phyloP scores from a whole-genome alignment of 2,888 invertebrate genomes.

The Temnothorax rugatulus region DNA sequence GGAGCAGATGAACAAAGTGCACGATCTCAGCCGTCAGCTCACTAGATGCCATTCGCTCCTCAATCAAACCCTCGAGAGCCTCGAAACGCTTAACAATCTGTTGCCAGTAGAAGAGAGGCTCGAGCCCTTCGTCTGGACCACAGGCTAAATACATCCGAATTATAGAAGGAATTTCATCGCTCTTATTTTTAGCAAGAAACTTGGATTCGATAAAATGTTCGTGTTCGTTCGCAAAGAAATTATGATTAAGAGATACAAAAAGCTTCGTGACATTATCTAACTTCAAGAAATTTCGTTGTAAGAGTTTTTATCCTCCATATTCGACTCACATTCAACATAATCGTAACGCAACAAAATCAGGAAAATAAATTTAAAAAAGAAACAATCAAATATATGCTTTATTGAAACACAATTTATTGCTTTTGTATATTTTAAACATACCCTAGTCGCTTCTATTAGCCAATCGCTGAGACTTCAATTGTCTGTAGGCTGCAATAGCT shows the following conservation, averaged over 20 bases:
- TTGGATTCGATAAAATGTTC: not conserved
- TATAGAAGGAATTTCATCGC: not conserved
- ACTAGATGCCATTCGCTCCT: conserved; percentile 93
- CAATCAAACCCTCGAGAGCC: conserved; percentile 94
- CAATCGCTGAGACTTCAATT: conserved; percentile 85
- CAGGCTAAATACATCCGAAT: conserved; percentile 87
- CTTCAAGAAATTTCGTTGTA: conserved; percentile 1
- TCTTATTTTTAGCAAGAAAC: not conserved
- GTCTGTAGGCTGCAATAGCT: conserved; percentile 88
- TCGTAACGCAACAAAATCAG: not conserved
- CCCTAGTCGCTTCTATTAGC: conserved; percentile 57
- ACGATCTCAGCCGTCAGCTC: conserved; percentile 94
- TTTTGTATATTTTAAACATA: conserved; percentile 50
- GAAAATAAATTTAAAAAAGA: conserved; percentile 24
- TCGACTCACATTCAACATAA: not conserved
- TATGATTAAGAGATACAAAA: not conserved
- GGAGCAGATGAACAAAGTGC: conserved; percentile 94
- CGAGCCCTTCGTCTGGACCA: conserved; percentile 96
- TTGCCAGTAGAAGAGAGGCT: conserved; percentile 94
- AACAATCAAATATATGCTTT: conserved; percentile 31
- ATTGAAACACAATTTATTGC: conserved; percentile 36
- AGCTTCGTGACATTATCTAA: not conserved
- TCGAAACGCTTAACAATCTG: conserved; percentile 94
- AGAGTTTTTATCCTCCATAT: not conserved
- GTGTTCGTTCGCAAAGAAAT: not conserved